Evolutionary conservation across 2,888 invertebrate genomes (phyloP), one percentile per base, ranked within the genome.

Genomic region (Sarcophaga carnaria): DNA sequence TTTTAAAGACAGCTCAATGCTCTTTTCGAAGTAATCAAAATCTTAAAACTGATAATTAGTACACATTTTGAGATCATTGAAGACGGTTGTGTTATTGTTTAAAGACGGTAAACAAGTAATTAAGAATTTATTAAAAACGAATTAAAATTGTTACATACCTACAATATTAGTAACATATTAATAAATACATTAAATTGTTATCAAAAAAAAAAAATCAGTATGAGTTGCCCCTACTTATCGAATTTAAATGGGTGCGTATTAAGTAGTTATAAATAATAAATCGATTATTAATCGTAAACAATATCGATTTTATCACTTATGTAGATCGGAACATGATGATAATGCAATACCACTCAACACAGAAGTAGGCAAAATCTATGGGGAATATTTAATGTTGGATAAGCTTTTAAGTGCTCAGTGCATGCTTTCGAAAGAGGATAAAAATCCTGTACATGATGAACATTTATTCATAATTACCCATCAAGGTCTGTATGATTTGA

Each of bases 381-480:
- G 97, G 1, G 98, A 98, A 90, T 99, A 99, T 91, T 94, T 99
- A 82, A 96, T 97, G 95, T 94, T 99, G 91, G 98, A 99, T 92
- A 97, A 97, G 91, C 94, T 99, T 25, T 94, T 99, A 59, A 94
- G 94, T 49, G 96, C 97, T 0, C 98, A 99, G 93, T 94, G 96
- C 83, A 95, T 98, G 94, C 95, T 97, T 71, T 98, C 98, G 89
- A 95, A 95, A 6, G 95, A 96, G 91, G 95, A 96, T 79, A 94
- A 96, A 37, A 94, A 95, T 81, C 95, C 96, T 0, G 98, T 99
- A 0, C 99, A 99, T 89, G 99, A 99, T 93, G 99, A 99, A 91
- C 99, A 99, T 94, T 95, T 99, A 10, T 99, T 99, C 93, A 99
- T 99, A 86, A 95, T 99, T 77, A 99, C 98, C 14, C 99, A 99